Evolutionary conservation across 2,797 vertebrate genomes (phyloP).

Genomic region (Peromyscus attwateri): DNA sequence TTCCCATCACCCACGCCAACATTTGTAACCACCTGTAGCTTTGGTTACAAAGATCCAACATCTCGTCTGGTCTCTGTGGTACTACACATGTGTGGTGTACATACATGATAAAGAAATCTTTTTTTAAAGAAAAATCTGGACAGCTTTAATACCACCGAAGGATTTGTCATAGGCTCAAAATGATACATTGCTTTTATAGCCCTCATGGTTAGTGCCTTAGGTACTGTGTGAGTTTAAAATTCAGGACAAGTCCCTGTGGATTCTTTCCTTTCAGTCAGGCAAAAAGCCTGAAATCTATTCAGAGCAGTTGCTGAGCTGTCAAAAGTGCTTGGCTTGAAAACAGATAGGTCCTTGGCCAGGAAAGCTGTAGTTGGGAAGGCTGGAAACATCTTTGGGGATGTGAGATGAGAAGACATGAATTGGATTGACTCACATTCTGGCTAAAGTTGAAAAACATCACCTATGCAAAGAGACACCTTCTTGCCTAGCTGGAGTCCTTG

Average conservation of each 20-base stretch:
- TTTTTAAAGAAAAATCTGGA: neutral
- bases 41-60: neutral
- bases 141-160: neutral
- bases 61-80: neutral
- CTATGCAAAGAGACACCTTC: neutral
- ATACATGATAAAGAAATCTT: neutral
- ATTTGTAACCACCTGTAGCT: neutral
- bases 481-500: neutral
- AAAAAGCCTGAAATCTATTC: constrained; percentile 6
- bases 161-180: neutral
- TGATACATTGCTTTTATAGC: neutral
- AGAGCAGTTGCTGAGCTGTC: neutral
- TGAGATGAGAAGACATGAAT: neutral
- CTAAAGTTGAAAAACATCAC: neutral
- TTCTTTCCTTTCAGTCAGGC: constrained; percentile 36
- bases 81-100: neutral
- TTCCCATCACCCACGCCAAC: neutral
- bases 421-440: neutral
- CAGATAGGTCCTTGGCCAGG: neutral
- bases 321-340: constrained; percentile 8
- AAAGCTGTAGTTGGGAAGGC: neutral
- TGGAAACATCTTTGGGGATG: neutral
- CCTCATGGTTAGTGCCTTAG: neutral
- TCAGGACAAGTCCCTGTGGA: neutral
- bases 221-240: neutral